Percentiles rank a stretch among this genome's conserved stretches.
These are phyloP conservation scores for Melangyna quadrimaculata DNA, from an alignment of 2,888 invertebrate genomes.

Conservation along the genomic window DNA sequence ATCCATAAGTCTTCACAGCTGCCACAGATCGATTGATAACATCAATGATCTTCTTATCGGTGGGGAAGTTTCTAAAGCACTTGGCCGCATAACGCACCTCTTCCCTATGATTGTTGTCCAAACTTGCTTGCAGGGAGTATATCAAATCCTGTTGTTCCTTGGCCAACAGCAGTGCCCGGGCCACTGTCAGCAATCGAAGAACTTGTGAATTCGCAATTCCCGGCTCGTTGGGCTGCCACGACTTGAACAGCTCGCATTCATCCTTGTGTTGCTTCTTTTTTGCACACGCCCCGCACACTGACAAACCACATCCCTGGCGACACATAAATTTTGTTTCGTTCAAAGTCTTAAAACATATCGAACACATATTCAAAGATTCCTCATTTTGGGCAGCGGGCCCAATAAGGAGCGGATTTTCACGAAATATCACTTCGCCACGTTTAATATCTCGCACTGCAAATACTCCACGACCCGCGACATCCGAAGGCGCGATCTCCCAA, in stretches of 20 bases:
- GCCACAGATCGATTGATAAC: slow-evolving; percentile 80
- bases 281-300: slow-evolving; percentile 86
- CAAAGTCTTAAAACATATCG: slow-evolving; percentile 84
- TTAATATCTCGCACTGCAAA: slow-evolving; percentile 86
- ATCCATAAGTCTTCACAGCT: slow-evolving; percentile 80
- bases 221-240: slow-evolving; percentile 83
- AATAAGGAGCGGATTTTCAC: slow-evolving; percentile 86
- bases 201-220: slow-evolving; percentile 78
- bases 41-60: slow-evolving; percentile 78
- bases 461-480: slow-evolving; percentile 87
- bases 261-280: slow-evolving; percentile 83
- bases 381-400: slow-evolving; percentile 85
- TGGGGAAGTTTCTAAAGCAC: slow-evolving; percentile 79
- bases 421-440: slow-evolving; percentile 87
- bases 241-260: slow-evolving; percentile 85
- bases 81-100: slow-evolving; percentile 78
- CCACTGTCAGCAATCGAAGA: slow-evolving; percentile 77
- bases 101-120: slow-evolving; percentile 78
- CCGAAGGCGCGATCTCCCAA: slow-evolving; percentile 85
- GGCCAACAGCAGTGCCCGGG: slow-evolving; percentile 78
- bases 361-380: slow-evolving; percentile 84
- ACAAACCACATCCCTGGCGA: slow-evolving; percentile 85
- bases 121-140: slow-evolving; percentile 79
- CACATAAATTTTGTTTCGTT: slow-evolving; percentile 82
- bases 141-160: slow-evolving; percentile 78